Base-by-base conservation (phyloP, 2,797 vertebrate genomes). In the Propithecus perrieri region DNA sequence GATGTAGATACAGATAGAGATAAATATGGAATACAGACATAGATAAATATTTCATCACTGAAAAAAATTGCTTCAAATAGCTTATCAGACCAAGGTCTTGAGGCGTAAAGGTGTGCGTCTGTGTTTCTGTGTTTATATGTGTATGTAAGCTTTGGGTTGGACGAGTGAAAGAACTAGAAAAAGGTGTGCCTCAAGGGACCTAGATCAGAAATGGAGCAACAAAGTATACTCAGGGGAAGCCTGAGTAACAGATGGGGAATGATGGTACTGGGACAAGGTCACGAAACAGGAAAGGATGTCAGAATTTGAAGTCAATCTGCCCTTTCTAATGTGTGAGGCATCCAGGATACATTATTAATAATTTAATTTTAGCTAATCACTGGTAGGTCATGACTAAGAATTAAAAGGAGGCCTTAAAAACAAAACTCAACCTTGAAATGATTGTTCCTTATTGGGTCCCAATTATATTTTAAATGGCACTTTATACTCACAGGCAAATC, bases 381-480 rank as follows among this genome's bases (percentile, higher is more conserved):
- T 61, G 61, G 8, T 55, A 67, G 22, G 12, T 86, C 48, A 24
- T 48, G 11, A 9, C n/a, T 22, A 79, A 87, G 43, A 85, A 57
- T 55, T 81, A 91, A 94, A 78, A 78, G 12, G 11, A 84, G 7
- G 11, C 30, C 78, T 94, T 72, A 76, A 93, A 83, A 85, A 55
- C 38, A 83, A 89, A 91, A 80, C 28, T 53, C 78, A 79, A 63
- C n/a, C 48, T 79, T 94, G 55, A 92, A 85, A 74, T 90, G 7
- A 43, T 81, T 94, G 97, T 89, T 88, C 86, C 92, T 76, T 46
- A 72, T 13, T 17, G 41, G 92, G 61, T 63, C 67, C 0, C 0
- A 90, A 80, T 93, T 90, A 83, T 50, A 91, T 76, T 98, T 96
- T 96, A 95, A 97, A 95, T 87, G 17, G 0, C 20, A 85, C 0